phyloP scores from a whole-genome alignment of 2,888 invertebrate genomes.

The Pollenia amentaria region DNA sequence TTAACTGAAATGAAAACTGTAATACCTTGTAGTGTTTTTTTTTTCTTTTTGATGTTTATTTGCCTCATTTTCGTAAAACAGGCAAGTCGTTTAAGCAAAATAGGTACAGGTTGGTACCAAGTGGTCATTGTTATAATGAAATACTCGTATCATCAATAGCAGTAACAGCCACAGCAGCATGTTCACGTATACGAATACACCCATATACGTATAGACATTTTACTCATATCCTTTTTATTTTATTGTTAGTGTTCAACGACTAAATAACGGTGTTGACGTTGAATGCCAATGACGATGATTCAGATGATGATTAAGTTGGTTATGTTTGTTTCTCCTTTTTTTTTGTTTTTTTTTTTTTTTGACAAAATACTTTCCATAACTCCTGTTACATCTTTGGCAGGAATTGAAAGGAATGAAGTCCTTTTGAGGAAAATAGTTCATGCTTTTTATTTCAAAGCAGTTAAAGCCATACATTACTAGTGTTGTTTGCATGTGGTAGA shows the following conservation, averaged over 20 bases:
- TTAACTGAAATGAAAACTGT: constrained; percentile 64
- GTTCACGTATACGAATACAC: neutral
- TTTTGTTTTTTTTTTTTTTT: constrained; percentile 31
- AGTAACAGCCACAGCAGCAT: constrained; percentile 32
- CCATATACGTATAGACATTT: constrained; percentile 1
- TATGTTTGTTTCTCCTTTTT: constrained; percentile 7
- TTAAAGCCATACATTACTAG: too few species aligned
- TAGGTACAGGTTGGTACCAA: constrained; percentile 61
- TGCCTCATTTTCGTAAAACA: constrained; percentile 56
- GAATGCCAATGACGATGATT: constrained; percentile 72
- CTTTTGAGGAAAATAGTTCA: neutral
- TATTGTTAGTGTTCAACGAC: constrained; percentile 72
- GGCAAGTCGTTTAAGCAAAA: constrained; percentile 53
- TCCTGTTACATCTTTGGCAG: constrained; percentile 1
- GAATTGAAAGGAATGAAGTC: constrained; percentile 1
- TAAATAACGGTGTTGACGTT: constrained; percentile 74
- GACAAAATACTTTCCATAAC: constrained; percentile 40
- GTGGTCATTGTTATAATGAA: constrained; percentile 61
- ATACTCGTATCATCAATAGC: constrained; percentile 56
- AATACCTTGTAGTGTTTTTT: constrained; percentile 22
- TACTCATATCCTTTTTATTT: constrained; percentile 48
- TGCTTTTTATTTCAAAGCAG: too few species aligned
- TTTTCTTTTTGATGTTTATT: constrained; percentile 40
- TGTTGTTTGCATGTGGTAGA: too few species aligned
- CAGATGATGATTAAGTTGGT: constrained; percentile 62